Evolutionary conservation across 1,140 invertebrate genomes (phyloP).

Genomic region (Macrobrachium rosenbergii): DNA sequence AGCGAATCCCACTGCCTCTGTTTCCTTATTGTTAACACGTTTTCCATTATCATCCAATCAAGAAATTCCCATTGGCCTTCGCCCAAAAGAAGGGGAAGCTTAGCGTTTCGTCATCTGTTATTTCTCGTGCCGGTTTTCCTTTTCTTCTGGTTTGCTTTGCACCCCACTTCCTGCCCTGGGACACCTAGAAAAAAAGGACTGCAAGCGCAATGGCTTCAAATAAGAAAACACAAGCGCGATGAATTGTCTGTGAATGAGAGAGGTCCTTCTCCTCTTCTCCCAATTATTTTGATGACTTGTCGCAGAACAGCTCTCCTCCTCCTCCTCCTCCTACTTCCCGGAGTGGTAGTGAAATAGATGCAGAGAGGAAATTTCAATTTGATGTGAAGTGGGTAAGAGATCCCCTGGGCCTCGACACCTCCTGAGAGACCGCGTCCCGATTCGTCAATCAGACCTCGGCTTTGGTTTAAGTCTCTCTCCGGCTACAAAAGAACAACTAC

Average conservation of each 20-base stretch:
- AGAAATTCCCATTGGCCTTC: not conserved
- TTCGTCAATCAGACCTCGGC: too few relatives aligned
- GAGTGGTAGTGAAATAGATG: slow-evolving; percentile 14
- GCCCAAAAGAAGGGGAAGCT: not conserved
- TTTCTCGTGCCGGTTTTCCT: too few relatives aligned
- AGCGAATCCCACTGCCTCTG: slow-evolving; percentile 11
- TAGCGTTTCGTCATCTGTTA: not conserved
- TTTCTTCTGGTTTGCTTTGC: too few relatives aligned
- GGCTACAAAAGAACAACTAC: too few relatives aligned
- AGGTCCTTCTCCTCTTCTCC: not conserved
- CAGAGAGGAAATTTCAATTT: slow-evolving; percentile 19
- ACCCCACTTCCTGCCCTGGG: too few relatives aligned
- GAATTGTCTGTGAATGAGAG: slow-evolving; percentile 17
- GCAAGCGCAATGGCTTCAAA: not conserved
- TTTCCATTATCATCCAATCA: slow-evolving; percentile 9
- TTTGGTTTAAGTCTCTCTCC: too few relatives aligned
- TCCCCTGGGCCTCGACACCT: not conserved
- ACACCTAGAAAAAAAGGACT: not conserved
- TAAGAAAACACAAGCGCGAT: not conserved
- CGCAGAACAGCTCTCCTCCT: slow-evolving; percentile 7
- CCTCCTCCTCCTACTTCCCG: too few relatives aligned
- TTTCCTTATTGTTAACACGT: slow-evolving; percentile 8
- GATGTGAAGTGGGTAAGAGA: slow-evolving; percentile 17
- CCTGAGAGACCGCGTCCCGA: too few relatives aligned
- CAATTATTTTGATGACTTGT: slow-evolving; percentile 42